Base-by-base conservation (phyloP, 1,140 invertebrate species). In the Drosophila teissieri region DNA sequence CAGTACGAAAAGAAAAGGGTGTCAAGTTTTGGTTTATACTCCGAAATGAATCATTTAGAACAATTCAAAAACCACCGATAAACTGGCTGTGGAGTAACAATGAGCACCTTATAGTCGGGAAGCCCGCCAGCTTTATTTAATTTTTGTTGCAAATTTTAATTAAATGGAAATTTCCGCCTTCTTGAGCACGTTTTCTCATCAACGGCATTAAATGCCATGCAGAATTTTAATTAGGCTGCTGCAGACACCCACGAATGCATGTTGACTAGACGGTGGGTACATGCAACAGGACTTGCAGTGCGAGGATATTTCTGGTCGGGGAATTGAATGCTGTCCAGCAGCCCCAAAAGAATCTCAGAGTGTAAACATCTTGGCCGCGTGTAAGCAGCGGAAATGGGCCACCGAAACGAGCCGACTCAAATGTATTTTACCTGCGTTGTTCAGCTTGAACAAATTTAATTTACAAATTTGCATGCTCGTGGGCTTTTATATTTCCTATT, bases 171-270 rank as follows among this genome's bases (percentile, higher is more conserved):
- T 85, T 85, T 85, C 74, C 85, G 80, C 80, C 79, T 74, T 76
- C 78, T 85, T 81, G 77, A 79, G 85, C 85, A 90, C 85, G 85
- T 85, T 75, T 81, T 85, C 84, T 84, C 78, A 90, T 89, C 24
- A 24, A 24, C 24, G 4, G 24, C 4, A 24, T 24, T 84, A 89
- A 90, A 90, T 81, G 85, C 80, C 64, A 81, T 90, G 80, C 78
- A 73, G 80, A 81, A 90, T 90, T 90, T 90, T 90, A 90, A 90
- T 90, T 90, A 90, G 84, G 84, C 67, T 69, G 46, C 75, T 64
- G 46, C 61, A 63, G 62, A 37, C 56, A 52, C 56, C 63, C 36
- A 46, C 52, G 40, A 14, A 14, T 27, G 27, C 14, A 58, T 42
- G 52, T 22, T 52, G 17, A 24, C 61, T 5, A 24, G 24, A 14